phyloP scores from a whole-genome alignment of 2,888 invertebrate genomes.

The Julus scandinavius region DNA sequence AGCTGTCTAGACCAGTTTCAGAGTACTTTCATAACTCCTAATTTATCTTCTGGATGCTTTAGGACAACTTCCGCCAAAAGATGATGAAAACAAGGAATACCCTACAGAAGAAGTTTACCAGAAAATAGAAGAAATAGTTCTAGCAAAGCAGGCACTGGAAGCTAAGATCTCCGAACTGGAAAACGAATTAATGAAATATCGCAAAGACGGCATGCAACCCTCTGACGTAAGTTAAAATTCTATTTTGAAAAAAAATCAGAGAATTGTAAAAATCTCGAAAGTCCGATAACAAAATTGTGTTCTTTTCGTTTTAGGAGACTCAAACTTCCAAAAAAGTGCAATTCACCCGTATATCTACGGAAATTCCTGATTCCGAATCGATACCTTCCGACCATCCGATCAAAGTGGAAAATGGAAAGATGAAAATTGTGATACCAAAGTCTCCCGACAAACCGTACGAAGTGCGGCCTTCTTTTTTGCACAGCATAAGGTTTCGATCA shows the following conservation, averaged over 20 bases:
- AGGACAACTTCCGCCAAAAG: conserved; percentile 66
- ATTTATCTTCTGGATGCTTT: background rate
- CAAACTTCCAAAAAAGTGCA: background rate
- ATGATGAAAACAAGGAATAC: conserved; percentile 82
- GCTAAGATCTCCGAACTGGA: conserved; percentile 86
- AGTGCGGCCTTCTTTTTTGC: background rate
- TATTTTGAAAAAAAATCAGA: background rate
- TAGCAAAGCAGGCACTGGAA: conserved; percentile 92
- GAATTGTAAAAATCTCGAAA: background rate
- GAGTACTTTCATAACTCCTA: too few species aligned
- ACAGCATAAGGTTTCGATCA: conserved; percentile 3
- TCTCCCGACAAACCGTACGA: background rate
- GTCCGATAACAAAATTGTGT: background rate
- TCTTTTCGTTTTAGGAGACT: background rate
- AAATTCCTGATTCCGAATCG: background rate
- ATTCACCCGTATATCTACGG: background rate
- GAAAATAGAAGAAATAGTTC: conserved; percentile 89
- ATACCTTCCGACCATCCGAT: background rate
- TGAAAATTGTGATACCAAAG: background rate
- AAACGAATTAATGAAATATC: conserved; percentile 75
- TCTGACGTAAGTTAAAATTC: background rate
- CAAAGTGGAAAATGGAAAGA: background rate
- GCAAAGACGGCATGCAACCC: conserved; percentile 62
- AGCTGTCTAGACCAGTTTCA: too few species aligned
- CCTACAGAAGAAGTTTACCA: conserved; percentile 79